These are phyloP conservation scores for Xerus rutilus DNA, from an alignment of 2,797 vertebrate species.

Conservation along the genomic window DNA sequence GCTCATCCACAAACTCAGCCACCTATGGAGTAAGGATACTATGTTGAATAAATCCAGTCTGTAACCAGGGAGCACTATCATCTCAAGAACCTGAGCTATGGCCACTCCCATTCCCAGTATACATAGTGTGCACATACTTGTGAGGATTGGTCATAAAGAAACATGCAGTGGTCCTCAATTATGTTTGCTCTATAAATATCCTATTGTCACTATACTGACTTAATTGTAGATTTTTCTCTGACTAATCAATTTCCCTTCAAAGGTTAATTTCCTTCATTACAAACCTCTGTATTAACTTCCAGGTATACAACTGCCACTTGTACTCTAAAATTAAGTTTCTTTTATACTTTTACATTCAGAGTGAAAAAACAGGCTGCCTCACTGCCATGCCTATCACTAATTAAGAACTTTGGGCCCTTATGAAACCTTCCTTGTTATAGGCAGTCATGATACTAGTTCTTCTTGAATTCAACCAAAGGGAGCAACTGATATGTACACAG, in stretches of 20 bases:
- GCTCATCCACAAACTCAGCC: slow-evolving; percentile 96
- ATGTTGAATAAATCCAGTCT: neutral
- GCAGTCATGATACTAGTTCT: neutral
- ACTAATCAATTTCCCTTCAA: slow-evolving; percentile 21
- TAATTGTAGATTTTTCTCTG: slow-evolving; percentile 26
- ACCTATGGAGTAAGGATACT: slow-evolving; percentile 87
- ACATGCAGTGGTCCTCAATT: neutral
- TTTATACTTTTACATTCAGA: neutral
- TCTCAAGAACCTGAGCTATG: neutral
- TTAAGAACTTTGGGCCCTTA: neutral
- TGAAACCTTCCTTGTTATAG: neutral
- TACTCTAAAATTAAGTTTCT: slow-evolving; percentile 30
- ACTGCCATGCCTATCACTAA: neutral
- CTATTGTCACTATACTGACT: neutral
- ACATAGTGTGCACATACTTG: neutral
- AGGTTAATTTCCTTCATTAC: slow-evolving; percentile 58
- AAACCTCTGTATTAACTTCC: slow-evolving; percentile 1
- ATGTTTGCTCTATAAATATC: neutral
- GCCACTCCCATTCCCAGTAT: neutral
- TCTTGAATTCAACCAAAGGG: slow-evolving; percentile 24
- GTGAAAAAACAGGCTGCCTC: neutral
- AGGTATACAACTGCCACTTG: neutral
- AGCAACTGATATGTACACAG: neutral
- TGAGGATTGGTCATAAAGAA: neutral
- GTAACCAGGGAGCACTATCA: neutral